These are phyloP conservation scores for Ameiurus melas DNA, from an alignment of 2,113 vertebrate species.

Conservation along the genomic window DNA sequence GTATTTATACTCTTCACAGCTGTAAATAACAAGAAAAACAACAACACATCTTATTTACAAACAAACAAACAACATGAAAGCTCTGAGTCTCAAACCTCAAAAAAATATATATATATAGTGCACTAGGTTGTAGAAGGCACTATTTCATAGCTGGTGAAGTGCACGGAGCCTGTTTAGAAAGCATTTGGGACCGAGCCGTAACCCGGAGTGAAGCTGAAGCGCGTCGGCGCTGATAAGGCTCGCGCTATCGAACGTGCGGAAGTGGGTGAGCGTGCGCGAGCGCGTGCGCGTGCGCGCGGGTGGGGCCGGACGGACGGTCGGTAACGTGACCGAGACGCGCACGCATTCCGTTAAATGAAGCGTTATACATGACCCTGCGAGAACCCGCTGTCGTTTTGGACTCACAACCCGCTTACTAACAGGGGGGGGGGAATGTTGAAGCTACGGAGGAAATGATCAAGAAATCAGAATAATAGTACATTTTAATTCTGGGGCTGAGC, in stretches of 20 bases:
- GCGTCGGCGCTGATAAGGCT: neutral
- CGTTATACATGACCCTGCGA: conserved; percentile 67
- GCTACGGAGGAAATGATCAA: conserved; percentile 55
- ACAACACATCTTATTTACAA: neutral
- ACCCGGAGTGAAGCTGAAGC: neutral
- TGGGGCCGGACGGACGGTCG: conserved; percentile 57
- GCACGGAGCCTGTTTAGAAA: neutral
- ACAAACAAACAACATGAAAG: neutral
- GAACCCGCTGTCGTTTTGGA: conserved; percentile 51
- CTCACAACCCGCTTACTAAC: neutral
- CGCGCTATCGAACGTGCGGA: conserved; percentile 1
- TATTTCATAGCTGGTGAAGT: neutral
- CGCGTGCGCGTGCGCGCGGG: conserved; percentile 15
- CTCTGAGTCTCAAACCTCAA: neutral
- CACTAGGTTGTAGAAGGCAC: neutral
- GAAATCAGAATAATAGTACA: neutral
- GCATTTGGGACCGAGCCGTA: neutral
- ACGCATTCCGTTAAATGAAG: conserved; percentile 55
- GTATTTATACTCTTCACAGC: too few species aligned
- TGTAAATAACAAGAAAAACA: neutral
- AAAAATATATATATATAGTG: neutral
- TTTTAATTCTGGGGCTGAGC: conserved; percentile 49
- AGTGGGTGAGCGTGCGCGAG: conserved; percentile 4
- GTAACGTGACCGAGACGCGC: conserved; percentile 66
- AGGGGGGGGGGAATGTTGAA: conserved; percentile 61